Evolutionary conservation across 1,140 invertebrate genomes (phyloP).

Genomic region (Xylocopa sonorina): DNA sequence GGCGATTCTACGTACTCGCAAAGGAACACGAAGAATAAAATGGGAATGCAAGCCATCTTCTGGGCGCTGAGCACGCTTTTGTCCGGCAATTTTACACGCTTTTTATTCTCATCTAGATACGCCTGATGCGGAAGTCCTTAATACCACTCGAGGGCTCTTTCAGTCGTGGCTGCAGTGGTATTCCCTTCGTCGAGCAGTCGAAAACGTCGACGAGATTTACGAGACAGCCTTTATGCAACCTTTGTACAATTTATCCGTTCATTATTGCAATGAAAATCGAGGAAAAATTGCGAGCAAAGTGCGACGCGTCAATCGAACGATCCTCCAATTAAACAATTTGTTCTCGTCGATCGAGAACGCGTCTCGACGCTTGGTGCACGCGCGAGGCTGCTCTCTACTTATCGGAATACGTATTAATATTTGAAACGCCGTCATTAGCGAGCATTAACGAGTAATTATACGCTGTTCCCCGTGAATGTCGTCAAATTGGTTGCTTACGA

Average conservation of each 20-base stretch:
- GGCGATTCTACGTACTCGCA: no score
- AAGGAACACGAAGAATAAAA: constrained; percentile 8
- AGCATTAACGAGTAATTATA: not conserved
- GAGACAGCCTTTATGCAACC: no score
- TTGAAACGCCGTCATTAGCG: not conserved
- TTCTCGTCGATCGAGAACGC: no score
- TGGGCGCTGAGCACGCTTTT: not conserved
- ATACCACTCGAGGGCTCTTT: not conserved
- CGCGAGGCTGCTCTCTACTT: not conserved
- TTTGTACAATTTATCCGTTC: no score
- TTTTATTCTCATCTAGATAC: constrained; percentile 9
- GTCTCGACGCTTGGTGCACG: not conserved
- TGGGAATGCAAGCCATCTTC: not conserved
- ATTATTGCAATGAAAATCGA: no score
- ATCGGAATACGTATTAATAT: not conserved
- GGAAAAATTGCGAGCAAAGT: no score
- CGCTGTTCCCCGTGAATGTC: not conserved
- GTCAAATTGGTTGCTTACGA: not conserved
- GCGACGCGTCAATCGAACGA: no score
- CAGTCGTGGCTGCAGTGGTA: not conserved
- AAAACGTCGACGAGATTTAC: no score
- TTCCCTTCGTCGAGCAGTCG: no score
- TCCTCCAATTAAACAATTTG: no score
- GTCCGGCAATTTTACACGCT: not conserved
- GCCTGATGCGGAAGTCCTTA: not conserved